These are phyloP conservation scores for Tethea ocularis DNA, from an alignment of 2,888 invertebrate species.

Conservation along the genomic window DNA sequence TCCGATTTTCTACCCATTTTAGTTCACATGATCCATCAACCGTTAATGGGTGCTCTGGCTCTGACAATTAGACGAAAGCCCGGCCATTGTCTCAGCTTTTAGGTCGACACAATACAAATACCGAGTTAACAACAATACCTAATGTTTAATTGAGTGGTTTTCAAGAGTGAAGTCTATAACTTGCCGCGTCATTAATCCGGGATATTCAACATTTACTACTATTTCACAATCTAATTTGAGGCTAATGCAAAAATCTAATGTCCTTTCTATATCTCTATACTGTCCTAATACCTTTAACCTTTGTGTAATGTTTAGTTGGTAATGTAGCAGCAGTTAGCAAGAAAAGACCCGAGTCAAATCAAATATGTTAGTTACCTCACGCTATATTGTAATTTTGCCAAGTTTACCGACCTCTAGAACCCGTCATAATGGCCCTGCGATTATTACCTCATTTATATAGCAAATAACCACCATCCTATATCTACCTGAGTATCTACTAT, in stretches of 20 bases:
- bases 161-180: not conserved
- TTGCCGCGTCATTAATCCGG: not conserved
- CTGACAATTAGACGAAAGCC: not conserved
- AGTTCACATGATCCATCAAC: not conserved
- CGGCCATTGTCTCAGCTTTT: not conserved
- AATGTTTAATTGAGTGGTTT: not conserved
- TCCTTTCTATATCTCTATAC: too few species aligned
- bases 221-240: not conserved
- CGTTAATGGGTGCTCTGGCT: not conserved
- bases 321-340: too few species aligned
- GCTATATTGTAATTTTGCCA: conserved; percentile 6
- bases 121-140: not conserved
- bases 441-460: not conserved
- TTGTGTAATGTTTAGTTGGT: too few species aligned
- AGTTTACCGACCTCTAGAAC: not conserved
- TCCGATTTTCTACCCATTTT: not conserved
- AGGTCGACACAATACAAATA: not conserved
- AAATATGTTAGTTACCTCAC: not conserved
- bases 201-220: not conserved
- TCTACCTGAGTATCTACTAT: too few species aligned
- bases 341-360: not conserved
- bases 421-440: not conserved
- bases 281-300: too few species aligned
- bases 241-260: too few species aligned
- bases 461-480: not conserved